Conservation (phyloP, 1,140 invertebrate species). For the Penaeus indicus region DNA sequence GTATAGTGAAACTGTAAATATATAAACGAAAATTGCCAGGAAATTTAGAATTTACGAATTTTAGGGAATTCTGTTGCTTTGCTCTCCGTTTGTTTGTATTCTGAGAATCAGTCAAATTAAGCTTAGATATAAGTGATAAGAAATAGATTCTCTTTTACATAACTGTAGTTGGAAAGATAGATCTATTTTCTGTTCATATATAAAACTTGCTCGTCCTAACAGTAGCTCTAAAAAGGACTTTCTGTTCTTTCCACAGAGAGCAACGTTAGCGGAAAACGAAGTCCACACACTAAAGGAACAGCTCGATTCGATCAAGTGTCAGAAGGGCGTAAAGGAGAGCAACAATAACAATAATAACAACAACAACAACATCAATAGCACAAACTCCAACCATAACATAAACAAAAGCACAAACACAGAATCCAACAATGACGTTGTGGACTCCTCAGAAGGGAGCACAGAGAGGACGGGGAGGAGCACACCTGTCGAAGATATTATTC, state of each 20-base stretch:
- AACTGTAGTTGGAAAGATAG: neutral
- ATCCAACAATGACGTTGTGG: constrained; percentile 37
- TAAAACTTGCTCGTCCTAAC: too few relatives aligned
- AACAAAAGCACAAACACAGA: constrained; percentile 47
- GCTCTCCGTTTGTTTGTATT: too few relatives aligned
- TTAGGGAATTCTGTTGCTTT: too few relatives aligned
- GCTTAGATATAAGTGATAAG: too few relatives aligned
- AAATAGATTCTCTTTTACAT: neutral
- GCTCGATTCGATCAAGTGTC: constrained; percentile 56
- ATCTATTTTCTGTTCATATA: neutral
- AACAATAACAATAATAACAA: constrained; percentile 59
- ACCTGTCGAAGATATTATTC: constrained; percentile 48
- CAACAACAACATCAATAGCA: constrained; percentile 59
- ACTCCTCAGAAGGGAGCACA: constrained; percentile 37
- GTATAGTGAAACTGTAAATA: too few relatives aligned
- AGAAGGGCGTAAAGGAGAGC: constrained; percentile 46
- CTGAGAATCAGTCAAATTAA: too few relatives aligned
- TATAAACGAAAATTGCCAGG: too few relatives aligned
- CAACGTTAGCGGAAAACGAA: constrained; percentile 53
- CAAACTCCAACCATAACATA: constrained; percentile 20
- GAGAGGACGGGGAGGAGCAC: constrained; percentile 45
- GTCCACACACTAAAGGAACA: constrained; percentile 58
- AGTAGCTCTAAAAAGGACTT: neutral
- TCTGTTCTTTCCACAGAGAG: constrained; percentile 38
- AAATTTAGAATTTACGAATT: too few relatives aligned